phyloP scores from a whole-genome alignment of 2,113 vertebrate genomes.

The Rana temporaria region DNA sequence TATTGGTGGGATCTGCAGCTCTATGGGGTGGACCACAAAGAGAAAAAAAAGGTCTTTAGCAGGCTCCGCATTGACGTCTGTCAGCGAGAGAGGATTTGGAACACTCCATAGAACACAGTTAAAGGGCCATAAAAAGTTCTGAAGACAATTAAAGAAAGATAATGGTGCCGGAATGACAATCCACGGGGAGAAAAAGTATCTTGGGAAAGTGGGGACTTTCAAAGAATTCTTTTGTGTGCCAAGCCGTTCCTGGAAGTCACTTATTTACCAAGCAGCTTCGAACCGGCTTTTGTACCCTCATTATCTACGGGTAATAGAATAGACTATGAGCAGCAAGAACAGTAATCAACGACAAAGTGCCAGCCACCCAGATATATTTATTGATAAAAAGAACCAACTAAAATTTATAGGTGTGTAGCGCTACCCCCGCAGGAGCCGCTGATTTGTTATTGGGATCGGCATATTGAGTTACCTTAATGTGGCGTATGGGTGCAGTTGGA shows the following conservation, averaged over 20 bases:
- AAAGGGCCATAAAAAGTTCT: conserved; percentile 22
- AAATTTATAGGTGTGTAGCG: too few species aligned
- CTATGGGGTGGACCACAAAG: conserved; percentile 25
- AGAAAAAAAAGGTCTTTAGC: background rate
- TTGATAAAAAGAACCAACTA: too few species aligned
- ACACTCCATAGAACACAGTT: background rate
- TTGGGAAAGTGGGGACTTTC: conserved; percentile 11
- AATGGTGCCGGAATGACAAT: conserved; percentile 10
- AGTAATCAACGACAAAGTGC: background rate
- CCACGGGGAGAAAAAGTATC: background rate
- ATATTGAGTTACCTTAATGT: too few species aligned
- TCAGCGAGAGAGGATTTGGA: conserved; percentile 17
- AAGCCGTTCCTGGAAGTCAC: conserved; percentile 32
- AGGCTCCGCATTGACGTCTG: conserved; percentile 31
- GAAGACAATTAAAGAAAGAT: conserved; percentile 34
- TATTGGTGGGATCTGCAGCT: conserved; percentile 12
- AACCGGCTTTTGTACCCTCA: background rate
- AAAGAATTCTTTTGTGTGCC: background rate
- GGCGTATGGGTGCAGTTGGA: too few species aligned
- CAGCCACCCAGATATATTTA: background rate
- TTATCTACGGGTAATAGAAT: conserved; percentile 29
- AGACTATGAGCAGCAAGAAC: background rate
- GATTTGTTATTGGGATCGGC: too few species aligned
- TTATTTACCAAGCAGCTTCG: background rate
- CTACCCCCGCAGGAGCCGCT: too few species aligned